Conservation (phyloP, 1,140 invertebrate species). For the Drosophila jambulina region DNA sequence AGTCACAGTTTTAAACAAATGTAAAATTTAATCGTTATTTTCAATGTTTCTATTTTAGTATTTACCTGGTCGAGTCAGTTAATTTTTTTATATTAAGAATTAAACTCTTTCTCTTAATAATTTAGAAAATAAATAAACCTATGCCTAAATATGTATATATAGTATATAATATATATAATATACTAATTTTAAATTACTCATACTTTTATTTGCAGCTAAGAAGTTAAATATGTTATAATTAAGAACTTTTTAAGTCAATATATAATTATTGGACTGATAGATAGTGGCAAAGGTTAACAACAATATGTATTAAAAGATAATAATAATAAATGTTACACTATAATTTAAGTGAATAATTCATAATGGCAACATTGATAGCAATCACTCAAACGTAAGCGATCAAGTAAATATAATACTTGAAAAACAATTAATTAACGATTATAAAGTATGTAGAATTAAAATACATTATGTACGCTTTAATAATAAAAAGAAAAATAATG, state of each 20-base stretch:
- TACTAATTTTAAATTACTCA: neutral
- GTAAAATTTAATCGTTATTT: slow-evolving; percentile 1
- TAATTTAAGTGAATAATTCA: slow-evolving; percentile 7
- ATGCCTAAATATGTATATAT: neutral
- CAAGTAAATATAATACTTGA: slow-evolving; percentile 7
- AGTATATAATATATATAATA: slow-evolving; percentile 1
- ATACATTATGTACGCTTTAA: slow-evolving; percentile 13
- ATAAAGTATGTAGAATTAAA: slow-evolving; percentile 12
- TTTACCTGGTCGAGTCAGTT: slow-evolving; percentile 3
- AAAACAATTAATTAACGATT: slow-evolving; percentile 1
- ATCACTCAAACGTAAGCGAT: slow-evolving; percentile 9
- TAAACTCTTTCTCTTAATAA: slow-evolving; percentile 3
- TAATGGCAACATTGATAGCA: slow-evolving; percentile 14
- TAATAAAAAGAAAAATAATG: slow-evolving; percentile 26
- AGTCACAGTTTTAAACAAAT: slow-evolving; percentile 5
- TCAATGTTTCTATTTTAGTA: slow-evolving; percentile 6
- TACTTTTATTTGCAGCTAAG: neutral
- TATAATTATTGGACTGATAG: slow-evolving; percentile 20
- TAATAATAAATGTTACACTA: slow-evolving; percentile 31
- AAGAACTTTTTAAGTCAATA: neutral
- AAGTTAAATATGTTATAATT: slow-evolving; percentile 3
- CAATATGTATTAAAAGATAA: slow-evolving; percentile 11
- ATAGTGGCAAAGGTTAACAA: slow-evolving; percentile 21
- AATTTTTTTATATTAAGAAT: slow-evolving; percentile 3
- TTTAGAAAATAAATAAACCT: neutral